Percentiles rank a stretch among this genome's conserved stretches.
These are phyloP conservation scores for Cyprinodon diabolis DNA, from an alignment of 2,797 vertebrate species.

Conservation along the genomic window DNA sequence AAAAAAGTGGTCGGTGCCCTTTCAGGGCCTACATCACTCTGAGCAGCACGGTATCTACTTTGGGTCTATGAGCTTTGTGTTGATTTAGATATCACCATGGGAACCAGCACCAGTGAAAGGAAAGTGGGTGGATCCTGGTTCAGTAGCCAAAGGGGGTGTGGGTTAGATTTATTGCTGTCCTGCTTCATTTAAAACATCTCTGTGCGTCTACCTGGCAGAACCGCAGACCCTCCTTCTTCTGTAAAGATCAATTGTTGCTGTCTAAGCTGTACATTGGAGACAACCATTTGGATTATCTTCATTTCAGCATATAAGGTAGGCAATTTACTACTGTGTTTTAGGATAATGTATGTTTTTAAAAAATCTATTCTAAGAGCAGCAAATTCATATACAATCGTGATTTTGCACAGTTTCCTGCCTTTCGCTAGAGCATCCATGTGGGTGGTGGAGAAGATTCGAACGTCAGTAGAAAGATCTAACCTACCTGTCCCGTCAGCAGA, in stretches of 20 bases:
- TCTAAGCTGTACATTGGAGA: conserved; percentile 23
- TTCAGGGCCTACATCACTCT: conserved; percentile 65
- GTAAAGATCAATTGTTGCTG: conserved; percentile 30
- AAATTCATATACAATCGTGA: neutral
- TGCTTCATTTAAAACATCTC: conserved; percentile 76
- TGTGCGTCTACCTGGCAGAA: conserved; percentile 65
- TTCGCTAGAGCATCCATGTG: conserved; percentile 71
- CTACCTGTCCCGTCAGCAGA: conserved; percentile 72
- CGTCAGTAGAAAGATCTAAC: conserved; percentile 80
- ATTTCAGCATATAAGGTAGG: conserved; percentile 67
- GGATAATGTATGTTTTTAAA: neutral
- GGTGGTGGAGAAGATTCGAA: conserved; percentile 81
- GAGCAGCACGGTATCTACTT: conserved; percentile 38
- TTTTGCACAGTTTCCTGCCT: conserved; percentile 52
- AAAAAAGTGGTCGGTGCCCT: conserved; percentile 40
- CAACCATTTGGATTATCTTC: conserved; percentile 43
- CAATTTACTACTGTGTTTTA: conserved; percentile 5
- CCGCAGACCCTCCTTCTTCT: conserved; percentile 49
- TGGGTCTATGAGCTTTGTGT: conserved; percentile 60
- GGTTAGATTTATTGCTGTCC: conserved; percentile 60
- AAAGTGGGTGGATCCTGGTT: conserved; percentile 67
- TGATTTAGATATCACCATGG: conserved; percentile 76
- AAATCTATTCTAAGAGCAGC: neutral
- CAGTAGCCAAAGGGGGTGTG: conserved; percentile 61
- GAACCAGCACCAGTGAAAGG: conserved; percentile 54